These are phyloP conservation scores for Acheta domesticus DNA, from an alignment of 2,888 invertebrate genomes.

Conservation along the genomic window DNA sequence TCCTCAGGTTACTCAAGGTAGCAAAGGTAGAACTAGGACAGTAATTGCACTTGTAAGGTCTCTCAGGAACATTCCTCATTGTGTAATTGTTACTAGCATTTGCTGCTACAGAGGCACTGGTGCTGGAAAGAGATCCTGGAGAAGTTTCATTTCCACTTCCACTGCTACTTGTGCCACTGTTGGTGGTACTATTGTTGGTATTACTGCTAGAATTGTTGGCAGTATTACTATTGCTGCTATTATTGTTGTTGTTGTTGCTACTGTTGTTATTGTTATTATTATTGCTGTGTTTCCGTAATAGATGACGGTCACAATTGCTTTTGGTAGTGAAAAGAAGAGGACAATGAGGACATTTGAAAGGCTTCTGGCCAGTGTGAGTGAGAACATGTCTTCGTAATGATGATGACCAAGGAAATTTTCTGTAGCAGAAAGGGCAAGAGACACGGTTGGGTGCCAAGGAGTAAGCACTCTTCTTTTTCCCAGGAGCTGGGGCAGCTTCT, in stretches of 20 bases:
- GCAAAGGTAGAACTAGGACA: slow-evolving; percentile 82
- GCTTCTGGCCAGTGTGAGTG: slow-evolving; percentile 94
- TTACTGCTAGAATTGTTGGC: slow-evolving; percentile 4
- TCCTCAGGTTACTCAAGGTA: slow-evolving; percentile 72
- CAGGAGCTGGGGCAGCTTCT: slow-evolving; percentile 45
- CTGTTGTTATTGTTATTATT: slow-evolving; percentile 18
- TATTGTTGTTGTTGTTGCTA: slow-evolving; percentile 9
- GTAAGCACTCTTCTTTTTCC: slow-evolving; percentile 90
- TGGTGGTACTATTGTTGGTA: slow-evolving; percentile 29
- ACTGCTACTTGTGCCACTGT: slow-evolving; percentile 32
- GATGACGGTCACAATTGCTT: slow-evolving; percentile 93
- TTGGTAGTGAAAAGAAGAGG: slow-evolving; percentile 93
- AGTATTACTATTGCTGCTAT: neutral
- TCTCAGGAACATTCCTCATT: slow-evolving; percentile 68
- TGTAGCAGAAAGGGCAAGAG: slow-evolving; percentile 86
- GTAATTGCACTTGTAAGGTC: slow-evolving; percentile 73
- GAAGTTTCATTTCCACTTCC: slow-evolving; percentile 48
- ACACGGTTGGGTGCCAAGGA: slow-evolving; percentile 92
- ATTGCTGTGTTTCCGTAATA: slow-evolving; percentile 77
- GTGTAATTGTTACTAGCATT: slow-evolving; percentile 45
- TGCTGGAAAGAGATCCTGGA: slow-evolving; percentile 43
- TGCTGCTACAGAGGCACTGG: slow-evolving; percentile 42
- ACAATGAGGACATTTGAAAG: slow-evolving; percentile 92
- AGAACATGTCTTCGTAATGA: slow-evolving; percentile 90
- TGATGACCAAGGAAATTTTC: slow-evolving; percentile 96